phyloP scores from a whole-genome alignment of 2,888 invertebrate species.

The Slavum lentiscoides region DNA sequence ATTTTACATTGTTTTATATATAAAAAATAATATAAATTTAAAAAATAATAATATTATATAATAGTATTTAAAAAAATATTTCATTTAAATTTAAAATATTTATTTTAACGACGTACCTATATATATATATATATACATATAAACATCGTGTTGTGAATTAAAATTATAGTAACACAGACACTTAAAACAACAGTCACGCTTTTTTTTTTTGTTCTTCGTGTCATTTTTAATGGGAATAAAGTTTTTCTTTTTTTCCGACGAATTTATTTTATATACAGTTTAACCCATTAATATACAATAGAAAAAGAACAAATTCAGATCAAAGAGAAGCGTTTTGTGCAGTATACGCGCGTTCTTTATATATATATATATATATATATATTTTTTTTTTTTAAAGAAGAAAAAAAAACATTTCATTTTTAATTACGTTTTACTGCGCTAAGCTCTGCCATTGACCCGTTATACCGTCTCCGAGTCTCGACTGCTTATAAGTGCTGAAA shows the following conservation, averaged over 20 bases:
- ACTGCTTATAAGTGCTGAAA: constrained; percentile 10
- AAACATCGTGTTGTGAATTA: constrained; percentile 1
- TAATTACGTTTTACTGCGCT: constrained; percentile 28
- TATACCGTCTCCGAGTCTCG: not conserved
- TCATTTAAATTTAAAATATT: too few species aligned
- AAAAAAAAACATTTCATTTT: constrained; percentile 34
- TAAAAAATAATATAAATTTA: too few species aligned
- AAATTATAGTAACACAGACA: too few species aligned
- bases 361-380: not conserved
- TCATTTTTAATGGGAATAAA: not conserved
- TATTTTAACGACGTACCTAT: constrained; percentile 7
- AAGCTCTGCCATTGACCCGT: constrained; percentile 11
- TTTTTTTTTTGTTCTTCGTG: not conserved
- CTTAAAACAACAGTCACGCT: not conserved
- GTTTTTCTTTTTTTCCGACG: not conserved
- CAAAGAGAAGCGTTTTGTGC: constrained; percentile 8
- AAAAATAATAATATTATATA: too few species aligned
- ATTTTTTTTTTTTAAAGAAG: too few species aligned
- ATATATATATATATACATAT: not conserved
- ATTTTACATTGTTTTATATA: not conserved
- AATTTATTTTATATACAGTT: constrained; percentile 22
- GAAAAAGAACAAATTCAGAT: not conserved
- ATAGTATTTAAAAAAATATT: too few species aligned
- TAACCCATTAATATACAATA: not conserved
- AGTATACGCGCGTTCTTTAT: constrained; percentile 17